phyloP scores from a whole-genome alignment of 1,140 invertebrate genomes.

The Zophobas atratus region DNA sequence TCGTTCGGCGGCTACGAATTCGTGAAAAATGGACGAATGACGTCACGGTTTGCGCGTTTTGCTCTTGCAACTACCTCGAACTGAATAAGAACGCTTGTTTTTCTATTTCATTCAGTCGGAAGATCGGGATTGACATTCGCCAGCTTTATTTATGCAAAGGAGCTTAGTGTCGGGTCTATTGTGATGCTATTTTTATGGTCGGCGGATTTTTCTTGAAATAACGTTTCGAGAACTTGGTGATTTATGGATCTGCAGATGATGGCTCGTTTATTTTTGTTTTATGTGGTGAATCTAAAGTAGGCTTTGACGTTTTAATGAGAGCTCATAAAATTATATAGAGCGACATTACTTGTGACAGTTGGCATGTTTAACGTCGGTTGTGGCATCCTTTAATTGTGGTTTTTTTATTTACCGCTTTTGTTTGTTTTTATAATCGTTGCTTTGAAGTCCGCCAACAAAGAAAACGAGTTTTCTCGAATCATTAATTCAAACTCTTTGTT shows the following conservation, averaged over 20 bases:
- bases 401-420: too few relatives aligned
- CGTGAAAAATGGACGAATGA: background rate
- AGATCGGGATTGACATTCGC: too few relatives aligned
- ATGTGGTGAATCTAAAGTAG: background rate
- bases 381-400: background rate
- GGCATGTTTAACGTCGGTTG: background rate
- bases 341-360: conserved; percentile 5
- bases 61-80: too few relatives aligned
- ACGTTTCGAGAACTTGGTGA: background rate
- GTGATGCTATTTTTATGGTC: background rate
- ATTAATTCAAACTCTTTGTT: too few relatives aligned
- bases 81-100: too few relatives aligned
- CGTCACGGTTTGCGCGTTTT: background rate
- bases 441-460: too few relatives aligned
- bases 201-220: background rate
- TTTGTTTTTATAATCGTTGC: too few relatives aligned
- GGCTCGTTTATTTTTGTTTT: conserved; percentile 13
- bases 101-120: too few relatives aligned
- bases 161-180: background rate
- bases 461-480: too few relatives aligned
- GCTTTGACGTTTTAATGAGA: conserved; percentile 20
- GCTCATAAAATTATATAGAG: background rate
- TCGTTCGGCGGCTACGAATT: background rate
- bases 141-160: too few relatives aligned
- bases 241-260: conserved; percentile 10